Evolutionary conservation across 2,797 vertebrate species (phyloP).

Genomic region (Rhodeus uyekii): DNA sequence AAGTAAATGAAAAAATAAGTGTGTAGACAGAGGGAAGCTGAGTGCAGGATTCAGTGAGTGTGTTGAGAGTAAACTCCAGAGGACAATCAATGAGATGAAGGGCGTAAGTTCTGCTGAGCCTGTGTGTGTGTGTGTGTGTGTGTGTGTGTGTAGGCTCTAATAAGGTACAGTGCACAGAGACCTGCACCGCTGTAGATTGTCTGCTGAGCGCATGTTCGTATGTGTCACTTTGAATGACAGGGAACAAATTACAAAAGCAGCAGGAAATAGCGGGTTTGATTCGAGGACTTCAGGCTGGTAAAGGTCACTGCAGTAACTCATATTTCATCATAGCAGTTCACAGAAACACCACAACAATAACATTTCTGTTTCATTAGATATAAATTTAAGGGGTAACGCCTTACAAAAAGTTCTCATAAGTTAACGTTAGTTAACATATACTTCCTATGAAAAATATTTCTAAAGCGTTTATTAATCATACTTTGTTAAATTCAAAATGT

Average conservation of each 20-base stretch:
- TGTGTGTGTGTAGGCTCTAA: constrained; percentile 8
- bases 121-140: constrained; percentile 2
- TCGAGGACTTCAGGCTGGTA: background rate
- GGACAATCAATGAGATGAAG: constrained; percentile 22
- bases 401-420: background rate
- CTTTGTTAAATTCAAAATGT: background rate
- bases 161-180: background rate
- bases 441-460: background rate
- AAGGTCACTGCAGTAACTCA: constrained; percentile 10
- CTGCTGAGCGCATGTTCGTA: constrained; percentile 22
- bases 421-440: background rate
- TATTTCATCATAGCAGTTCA: constrained; percentile 3
- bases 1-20: background rate
- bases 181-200: constrained; percentile 8
- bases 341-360: background rate
- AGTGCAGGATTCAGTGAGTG: background rate
- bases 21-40: background rate
- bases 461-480: background rate
- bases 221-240: constrained; percentile 25
- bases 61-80: background rate
- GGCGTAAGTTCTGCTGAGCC: background rate
- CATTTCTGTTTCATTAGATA: background rate
- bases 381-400: background rate
- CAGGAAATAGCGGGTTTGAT: constrained; percentile 4
- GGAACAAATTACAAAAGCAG: constrained; percentile 33